Conservation (phyloP, 2,797 vertebrate genomes). For the Sylvia borin region DNA sequence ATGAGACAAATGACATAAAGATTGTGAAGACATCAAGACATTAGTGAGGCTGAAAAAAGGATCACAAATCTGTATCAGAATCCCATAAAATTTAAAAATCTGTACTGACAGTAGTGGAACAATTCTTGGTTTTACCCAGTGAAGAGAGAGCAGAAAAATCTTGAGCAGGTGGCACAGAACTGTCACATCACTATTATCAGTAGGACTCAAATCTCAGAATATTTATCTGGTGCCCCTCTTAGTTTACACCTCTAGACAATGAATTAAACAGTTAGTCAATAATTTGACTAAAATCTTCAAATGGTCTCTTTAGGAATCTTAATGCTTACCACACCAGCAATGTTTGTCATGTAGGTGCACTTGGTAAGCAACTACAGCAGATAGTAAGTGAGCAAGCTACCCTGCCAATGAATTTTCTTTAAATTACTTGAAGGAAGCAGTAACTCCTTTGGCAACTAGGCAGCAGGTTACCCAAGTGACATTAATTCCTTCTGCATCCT, state of each 20-base stretch:
- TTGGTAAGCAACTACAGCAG: neutral
- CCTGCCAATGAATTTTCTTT: neutral
- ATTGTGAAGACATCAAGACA: neutral
- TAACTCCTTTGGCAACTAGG: slow-evolving; percentile 19
- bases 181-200: neutral
- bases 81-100: neutral
- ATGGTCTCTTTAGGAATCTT: neutral
- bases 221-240: neutral
- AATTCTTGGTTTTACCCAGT: neutral
- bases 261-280: neutral
- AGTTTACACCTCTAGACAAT: neutral
- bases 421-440: slow-evolving; percentile 4
- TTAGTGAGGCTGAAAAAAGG: neutral
- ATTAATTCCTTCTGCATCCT: slow-evolving; percentile 23
- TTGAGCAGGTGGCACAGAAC: neutral
- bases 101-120: neutral
- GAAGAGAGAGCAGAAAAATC: neutral
- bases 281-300: neutral
- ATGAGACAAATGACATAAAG: neutral
- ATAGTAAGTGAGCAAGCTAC: neutral
- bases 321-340: neutral
- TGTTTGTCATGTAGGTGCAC: neutral
- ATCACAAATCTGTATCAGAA: neutral
- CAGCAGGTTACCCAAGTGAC: slow-evolving; percentile 30
- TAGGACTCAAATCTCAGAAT: neutral